Conservation (phyloP, 2,113 vertebrate species). For the Megaceryle torquata region DNA sequence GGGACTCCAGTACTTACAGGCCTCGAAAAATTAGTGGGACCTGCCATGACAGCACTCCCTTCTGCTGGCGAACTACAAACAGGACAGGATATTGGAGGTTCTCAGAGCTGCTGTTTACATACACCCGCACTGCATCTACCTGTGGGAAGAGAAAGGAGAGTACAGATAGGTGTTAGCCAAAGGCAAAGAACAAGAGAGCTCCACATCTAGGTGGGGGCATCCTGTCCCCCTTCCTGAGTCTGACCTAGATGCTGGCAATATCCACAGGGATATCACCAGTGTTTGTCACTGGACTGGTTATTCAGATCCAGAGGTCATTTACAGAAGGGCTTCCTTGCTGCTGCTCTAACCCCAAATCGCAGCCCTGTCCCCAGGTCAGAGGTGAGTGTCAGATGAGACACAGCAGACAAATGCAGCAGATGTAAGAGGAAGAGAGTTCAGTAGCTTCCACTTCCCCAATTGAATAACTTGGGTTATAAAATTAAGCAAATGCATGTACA, state of each 20-base stretch:
- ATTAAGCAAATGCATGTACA: background rate
- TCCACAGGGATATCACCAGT: background rate
- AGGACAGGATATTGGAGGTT: constrained; percentile 76
- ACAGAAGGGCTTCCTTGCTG: background rate
- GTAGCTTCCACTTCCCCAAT: background rate
- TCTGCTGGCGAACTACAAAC: constrained; percentile 83
- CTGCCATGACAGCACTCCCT: constrained; percentile 81
- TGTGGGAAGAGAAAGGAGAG: background rate
- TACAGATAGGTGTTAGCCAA: background rate
- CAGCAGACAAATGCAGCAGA: background rate
- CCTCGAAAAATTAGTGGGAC: constrained; percentile 81
- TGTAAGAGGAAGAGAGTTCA: background rate
- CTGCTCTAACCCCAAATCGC: background rate
- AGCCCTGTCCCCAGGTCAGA: background rate
- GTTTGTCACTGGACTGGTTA: background rate
- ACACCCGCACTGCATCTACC: constrained; percentile 77
- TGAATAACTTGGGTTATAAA: background rate
- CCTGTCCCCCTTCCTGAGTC: background rate
- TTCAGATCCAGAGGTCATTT: background rate
- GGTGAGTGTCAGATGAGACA: background rate
- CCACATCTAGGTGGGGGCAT: background rate
- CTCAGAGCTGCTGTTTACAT: constrained; percentile 75
- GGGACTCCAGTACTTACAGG: constrained; percentile 72
- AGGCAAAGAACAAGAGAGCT: background rate
- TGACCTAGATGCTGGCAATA: background rate